phyloP scores from a whole-genome alignment of 2,797 vertebrate species.

The Gobionotothen gibberifrons region DNA sequence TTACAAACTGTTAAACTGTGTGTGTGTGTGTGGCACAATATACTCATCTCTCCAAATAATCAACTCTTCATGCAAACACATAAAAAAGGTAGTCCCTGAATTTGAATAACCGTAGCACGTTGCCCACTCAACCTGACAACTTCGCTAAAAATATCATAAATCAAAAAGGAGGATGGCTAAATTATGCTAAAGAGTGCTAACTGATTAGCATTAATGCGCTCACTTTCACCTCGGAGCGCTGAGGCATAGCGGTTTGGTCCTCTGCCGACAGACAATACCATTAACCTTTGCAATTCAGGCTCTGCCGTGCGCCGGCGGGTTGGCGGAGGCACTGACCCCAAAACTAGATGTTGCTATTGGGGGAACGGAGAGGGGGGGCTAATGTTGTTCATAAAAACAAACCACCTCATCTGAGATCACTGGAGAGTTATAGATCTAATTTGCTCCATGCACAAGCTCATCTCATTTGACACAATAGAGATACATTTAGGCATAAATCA shows the following conservation, averaged over 20 bases:
- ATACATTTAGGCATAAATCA: slow-evolving; percentile 80
- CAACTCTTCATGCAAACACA: slow-evolving; percentile 38
- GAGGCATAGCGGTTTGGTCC: slow-evolving; percentile 73
- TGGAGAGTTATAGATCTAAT: slow-evolving; percentile 93
- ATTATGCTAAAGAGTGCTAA: slow-evolving; percentile 84
- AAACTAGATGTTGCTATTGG: slow-evolving; percentile 92
- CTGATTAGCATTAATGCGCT: slow-evolving; percentile 83
- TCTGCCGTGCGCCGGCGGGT: slow-evolving; percentile 84
- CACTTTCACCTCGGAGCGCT: slow-evolving; percentile 66
- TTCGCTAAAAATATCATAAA: slow-evolving; percentile 74
- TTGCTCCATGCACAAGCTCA: slow-evolving; percentile 89
- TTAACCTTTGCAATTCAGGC: slow-evolving; percentile 99
- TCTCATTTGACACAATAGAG: slow-evolving; percentile 80
- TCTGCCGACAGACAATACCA: slow-evolving; percentile 93
- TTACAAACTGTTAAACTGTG: slow-evolving; percentile 8
- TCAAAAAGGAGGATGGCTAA: slow-evolving; percentile 79
- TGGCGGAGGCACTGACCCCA: slow-evolving; percentile 93
- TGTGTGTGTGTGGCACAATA: slow-evolving; percentile 8
- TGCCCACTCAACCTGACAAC: slow-evolving; percentile 68
- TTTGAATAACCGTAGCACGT: slow-evolving; percentile 72
- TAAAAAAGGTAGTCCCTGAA: slow-evolving; percentile 46
- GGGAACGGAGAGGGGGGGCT: slow-evolving; percentile 74
- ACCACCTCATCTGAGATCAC: slow-evolving; percentile 84
- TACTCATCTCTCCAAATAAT: slow-evolving; percentile 38
- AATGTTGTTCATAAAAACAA: slow-evolving; percentile 85